Evolutionary conservation across 2,888 invertebrate species (phyloP).

Genomic region (Caenorhabditis zanzibari): DNA sequence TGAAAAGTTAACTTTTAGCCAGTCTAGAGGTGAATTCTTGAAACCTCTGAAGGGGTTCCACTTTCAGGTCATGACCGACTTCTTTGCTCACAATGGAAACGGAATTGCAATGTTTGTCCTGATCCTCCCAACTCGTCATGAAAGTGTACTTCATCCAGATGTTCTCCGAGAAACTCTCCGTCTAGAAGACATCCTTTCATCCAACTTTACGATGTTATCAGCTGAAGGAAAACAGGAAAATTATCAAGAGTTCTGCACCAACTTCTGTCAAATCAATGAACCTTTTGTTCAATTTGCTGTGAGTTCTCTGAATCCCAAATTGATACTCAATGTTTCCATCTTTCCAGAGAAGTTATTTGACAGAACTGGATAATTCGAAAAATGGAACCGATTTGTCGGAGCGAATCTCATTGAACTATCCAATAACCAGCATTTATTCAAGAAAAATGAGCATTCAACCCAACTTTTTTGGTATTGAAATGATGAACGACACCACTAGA

Average conservation of each 20-base stretch:
- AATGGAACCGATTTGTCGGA: slow-evolving; percentile 58
- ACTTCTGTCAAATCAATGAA: slow-evolving; percentile 82
- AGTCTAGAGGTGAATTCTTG: no score
- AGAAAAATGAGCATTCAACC: slow-evolving; percentile 78
- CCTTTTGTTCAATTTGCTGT: slow-evolving; percentile 80
- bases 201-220: slow-evolving; percentile 55
- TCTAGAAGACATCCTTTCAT: slow-evolving; percentile 38
- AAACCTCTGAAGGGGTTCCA: no score
- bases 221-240: slow-evolving; percentile 70
- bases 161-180: slow-evolving; percentile 73
- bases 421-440: slow-evolving; percentile 77
- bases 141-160: slow-evolving; percentile 72
- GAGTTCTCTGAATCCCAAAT: slow-evolving; percentile 45
- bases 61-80: slow-evolving; percentile 66
- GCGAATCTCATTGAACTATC: slow-evolving; percentile 77
- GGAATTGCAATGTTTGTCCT: slow-evolving; percentile 79
- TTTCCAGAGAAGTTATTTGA: slow-evolving; percentile 62
- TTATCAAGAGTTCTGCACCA: slow-evolving; percentile 79
- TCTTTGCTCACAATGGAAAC: slow-evolving; percentile 69
- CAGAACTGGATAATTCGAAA: slow-evolving; percentile 45
- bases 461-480: slow-evolving; percentile 80
- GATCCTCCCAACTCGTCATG: slow-evolving; percentile 73
- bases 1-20: no score
- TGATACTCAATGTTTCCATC: not conserved
- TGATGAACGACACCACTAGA: slow-evolving; percentile 52